Conservation (phyloP, 1,140 invertebrate genomes). For the Myzus persicae region DNA sequence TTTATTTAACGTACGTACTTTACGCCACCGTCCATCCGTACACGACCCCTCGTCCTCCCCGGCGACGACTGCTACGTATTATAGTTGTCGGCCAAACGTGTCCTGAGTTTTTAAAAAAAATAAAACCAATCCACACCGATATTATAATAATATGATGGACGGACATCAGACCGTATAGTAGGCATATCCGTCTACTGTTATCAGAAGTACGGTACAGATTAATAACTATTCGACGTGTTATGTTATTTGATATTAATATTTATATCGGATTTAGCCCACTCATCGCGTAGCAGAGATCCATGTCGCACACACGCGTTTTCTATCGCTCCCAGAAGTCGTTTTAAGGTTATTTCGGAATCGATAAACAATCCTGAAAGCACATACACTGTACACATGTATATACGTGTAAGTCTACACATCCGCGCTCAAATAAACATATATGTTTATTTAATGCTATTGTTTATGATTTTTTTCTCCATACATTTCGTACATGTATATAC, state of each 20-base stretch:
- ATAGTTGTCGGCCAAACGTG: not conserved
- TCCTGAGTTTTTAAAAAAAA: not conserved
- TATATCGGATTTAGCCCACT: not conserved
- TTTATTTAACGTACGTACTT: slow-evolving; percentile 15
- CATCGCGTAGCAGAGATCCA: not conserved
- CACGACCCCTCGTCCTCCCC: not conserved
- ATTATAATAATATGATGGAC: not conserved
- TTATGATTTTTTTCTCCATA: not conserved
- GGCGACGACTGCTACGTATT: not conserved
- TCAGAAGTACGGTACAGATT: not conserved
- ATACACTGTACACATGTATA: not conserved
- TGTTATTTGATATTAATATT: not conserved
- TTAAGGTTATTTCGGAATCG: not conserved
- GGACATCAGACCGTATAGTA: not conserved
- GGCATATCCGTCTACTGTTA: not conserved
- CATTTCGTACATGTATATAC: not conserved
- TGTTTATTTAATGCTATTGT: not conserved
- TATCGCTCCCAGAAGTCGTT: not conserved
- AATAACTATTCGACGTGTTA: not conserved
- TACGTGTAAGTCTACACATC: not conserved
- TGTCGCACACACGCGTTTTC: not conserved
- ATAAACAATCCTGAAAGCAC: not conserved
- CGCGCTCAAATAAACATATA: not conserved
- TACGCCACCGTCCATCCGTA: no score
- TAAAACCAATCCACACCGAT: not conserved